Evolutionary conservation across 2,797 vertebrate genomes (phyloP).

Genomic region (Lagorchestes hirsutus): DNA sequence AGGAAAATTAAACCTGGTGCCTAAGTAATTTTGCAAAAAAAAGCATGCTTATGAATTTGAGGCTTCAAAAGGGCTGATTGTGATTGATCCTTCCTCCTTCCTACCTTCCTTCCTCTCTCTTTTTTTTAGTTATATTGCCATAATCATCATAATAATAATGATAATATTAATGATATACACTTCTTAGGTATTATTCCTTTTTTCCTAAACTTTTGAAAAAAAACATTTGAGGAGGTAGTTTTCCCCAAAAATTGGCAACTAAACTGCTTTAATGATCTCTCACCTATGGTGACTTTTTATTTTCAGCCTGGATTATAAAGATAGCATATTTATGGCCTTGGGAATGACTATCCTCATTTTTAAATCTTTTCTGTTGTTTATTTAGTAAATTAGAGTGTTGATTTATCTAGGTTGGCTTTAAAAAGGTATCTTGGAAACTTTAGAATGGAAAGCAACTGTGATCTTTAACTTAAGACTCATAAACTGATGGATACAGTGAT

Average conservation of each 20-base stretch:
- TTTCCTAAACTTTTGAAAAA: background rate
- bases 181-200: background rate
- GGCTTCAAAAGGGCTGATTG: background rate
- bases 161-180: background rate
- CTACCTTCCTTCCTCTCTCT: fast-evolving
- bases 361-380: background rate
- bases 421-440: background rate
- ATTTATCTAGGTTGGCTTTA: background rate
- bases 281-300: background rate
- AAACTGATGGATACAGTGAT: background rate
- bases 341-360: background rate
- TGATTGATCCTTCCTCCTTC: background rate
- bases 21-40: background rate
- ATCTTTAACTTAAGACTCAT: background rate
- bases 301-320: background rate
- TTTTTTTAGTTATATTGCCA: background rate
- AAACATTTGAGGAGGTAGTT: background rate
- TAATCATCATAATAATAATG: too few species aligned
- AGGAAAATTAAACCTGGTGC: background rate
- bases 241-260: background rate
- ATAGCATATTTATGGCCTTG: background rate
- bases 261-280: background rate
- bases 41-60: background rate
- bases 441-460: background rate
- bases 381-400: background rate